phyloP scores from a whole-genome alignment of 1,140 invertebrate genomes.

The Chlorops oryzae region DNA sequence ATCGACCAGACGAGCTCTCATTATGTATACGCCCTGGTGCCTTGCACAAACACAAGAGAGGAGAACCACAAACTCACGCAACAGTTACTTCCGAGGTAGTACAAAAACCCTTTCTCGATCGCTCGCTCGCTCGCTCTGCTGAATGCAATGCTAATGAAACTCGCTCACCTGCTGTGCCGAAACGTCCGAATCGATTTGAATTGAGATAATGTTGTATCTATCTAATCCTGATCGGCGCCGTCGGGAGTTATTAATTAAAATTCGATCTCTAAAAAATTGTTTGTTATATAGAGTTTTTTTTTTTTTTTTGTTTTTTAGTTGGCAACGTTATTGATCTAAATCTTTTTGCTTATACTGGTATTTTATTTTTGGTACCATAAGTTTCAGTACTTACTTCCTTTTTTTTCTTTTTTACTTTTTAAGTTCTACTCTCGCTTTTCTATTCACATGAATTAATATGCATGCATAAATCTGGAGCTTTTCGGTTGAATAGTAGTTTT shows the following conservation, averaged over 20 bases:
- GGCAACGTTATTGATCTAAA: background rate
- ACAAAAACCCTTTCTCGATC: no score
- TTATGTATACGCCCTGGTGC: slow-evolving; percentile 42
- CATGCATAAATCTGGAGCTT: no score
- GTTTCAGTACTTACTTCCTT: no score
- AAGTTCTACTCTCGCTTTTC: no score
- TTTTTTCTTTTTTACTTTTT: no score
- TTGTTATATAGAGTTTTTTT: no score
- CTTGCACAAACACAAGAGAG: slow-evolving; percentile 34
- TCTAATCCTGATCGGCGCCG: no score
- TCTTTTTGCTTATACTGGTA: background rate
- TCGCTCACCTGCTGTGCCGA: slow-evolving; percentile 1
- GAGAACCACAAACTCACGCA: slow-evolving; percentile 22
- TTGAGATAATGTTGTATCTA: background rate
- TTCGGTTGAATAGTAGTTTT: no score
- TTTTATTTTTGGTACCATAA: no score
- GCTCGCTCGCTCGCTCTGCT: slow-evolving; percentile 34
- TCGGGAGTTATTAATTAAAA: no score
- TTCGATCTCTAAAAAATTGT: no score
- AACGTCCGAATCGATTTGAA: slow-evolving; percentile 11
- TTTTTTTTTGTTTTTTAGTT: background rate
- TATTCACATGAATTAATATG: no score
- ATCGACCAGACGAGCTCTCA: slow-evolving; percentile 37
- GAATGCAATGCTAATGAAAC: slow-evolving; percentile 31
- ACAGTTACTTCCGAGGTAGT: slow-evolving; percentile 21